Evolutionary conservation across 2,113 vertebrate genomes (phyloP), one percentile per base, ranked within the genome.

Genomic region (Myanophis thanlyinensis): DNA sequence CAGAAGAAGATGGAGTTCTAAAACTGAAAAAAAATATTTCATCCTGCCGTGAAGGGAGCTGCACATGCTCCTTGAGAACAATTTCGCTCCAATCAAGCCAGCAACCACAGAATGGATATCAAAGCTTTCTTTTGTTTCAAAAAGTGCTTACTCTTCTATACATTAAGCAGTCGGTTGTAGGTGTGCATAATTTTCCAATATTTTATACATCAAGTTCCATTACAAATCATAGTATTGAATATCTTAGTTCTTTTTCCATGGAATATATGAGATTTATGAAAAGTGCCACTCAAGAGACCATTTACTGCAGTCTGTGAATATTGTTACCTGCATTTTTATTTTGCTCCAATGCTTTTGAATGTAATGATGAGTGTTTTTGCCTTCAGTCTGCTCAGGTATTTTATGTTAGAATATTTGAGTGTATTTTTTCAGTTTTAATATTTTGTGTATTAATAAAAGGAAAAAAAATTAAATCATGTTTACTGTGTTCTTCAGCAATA

Each of bases 361-460:
- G 88, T 95, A 3, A 56, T 93, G 89, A 80, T 95, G 92, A 95
- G 80, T 1, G 47, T 97, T 92, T 96, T 62, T 86, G 92, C 88
- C 92, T 93, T 96, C 54, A 47, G 96, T 97, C 96, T 30, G 87
- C 97, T 98, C 97, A 97, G 97, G 97, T 97, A 96, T 95, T 96
- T 90, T 85, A 46, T 27, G 95, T 97, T 89, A 95, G 94, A 96
- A 93, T 93, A 89, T 89, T 95, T 95, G 54, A 96, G 97, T 98
- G 97, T 97, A 97, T 97, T 93, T 97, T 88, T 93, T 90, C 44
- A 93, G 89, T 91, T 97, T 92, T 97, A 93, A 89, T 96, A 94
- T 96, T 96, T 94, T 94, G 85, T 95, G 94, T 93, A 89, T 95
- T 89, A 91, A 94, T 90, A 94, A 96, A 97, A 98, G 97, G 97